These are phyloP conservation scores for Styela plicata DNA, from an alignment of 23 tunicate genomes.

Conservation along the genomic window DNA sequence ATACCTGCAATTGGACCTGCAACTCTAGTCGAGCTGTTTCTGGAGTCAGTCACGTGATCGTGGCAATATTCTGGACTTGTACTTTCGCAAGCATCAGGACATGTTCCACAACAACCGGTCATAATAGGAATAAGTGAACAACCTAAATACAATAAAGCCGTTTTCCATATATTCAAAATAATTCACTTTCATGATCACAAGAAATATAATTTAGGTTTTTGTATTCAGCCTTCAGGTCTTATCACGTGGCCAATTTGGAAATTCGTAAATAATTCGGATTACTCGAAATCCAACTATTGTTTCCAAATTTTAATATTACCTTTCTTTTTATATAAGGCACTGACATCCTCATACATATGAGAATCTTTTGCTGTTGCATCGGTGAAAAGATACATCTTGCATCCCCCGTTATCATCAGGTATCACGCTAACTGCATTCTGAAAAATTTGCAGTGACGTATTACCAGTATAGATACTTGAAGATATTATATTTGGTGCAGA, in stretches of 20 bases:
- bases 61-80: constrained; percentile 36
- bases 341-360: background rate
- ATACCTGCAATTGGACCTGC: no score
- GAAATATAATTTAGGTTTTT: no score
- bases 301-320: constrained; percentile 4
- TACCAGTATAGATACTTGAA: no score
- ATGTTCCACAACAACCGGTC: constrained; percentile 64
- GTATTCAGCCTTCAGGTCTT: no score
- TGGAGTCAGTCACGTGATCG: constrained; percentile 32
- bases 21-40: no score
- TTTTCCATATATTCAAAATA: background rate
- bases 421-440: constrained; percentile 40
- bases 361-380: constrained; percentile 74
- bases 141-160: constrained; percentile 21
- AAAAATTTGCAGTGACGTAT: background rate
- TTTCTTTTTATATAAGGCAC: background rate
- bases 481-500: no score
- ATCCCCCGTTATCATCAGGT: constrained; percentile 42
- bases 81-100: constrained; percentile 44
- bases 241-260: no score
- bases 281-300: constrained; percentile 33
- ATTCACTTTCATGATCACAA: no score
- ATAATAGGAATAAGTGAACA: constrained; percentile 53
- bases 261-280: no score
- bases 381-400: constrained; percentile 72